These are phyloP conservation scores for Peromyscus aztecus DNA, from an alignment of 2,797 vertebrate genomes.

Conservation along the genomic window DNA sequence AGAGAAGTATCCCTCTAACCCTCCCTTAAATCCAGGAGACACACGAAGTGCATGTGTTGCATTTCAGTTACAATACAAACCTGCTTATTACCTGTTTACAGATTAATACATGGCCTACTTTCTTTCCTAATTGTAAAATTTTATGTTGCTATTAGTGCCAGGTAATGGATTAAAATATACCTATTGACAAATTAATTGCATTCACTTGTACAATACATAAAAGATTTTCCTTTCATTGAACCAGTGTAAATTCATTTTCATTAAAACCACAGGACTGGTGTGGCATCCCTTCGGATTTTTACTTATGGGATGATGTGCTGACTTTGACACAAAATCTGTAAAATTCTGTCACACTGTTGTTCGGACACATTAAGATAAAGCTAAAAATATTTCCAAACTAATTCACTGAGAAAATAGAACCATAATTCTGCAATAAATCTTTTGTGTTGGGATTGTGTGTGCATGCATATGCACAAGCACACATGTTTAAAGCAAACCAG, in stretches of 20 bases:
- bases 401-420: constrained; percentile 86
- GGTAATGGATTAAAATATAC: constrained; percentile 72
- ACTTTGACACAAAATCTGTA: constrained; percentile 79
- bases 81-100: constrained; percentile 58
- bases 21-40: constrained; percentile 55
- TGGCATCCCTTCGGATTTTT: constrained; percentile 65
- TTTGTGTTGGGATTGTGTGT: constrained; percentile 63
- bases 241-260: constrained; percentile 40
- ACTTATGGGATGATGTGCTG: constrained; percentile 51
- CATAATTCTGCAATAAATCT: constrained; percentile 81
- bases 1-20: constrained; percentile 51
- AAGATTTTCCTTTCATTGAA: constrained; percentile 70
- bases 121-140: constrained; percentile 55
- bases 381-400: constrained; percentile 84
- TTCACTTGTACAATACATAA: constrained; percentile 68
- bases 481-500: constrained; percentile 87
- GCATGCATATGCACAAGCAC: background rate
- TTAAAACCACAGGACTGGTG: constrained; percentile 31
- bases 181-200: constrained; percentile 64
- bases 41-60: constrained; percentile 75
- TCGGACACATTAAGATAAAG: constrained; percentile 81
- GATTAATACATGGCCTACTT: constrained; percentile 54
- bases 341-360: constrained; percentile 68
- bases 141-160: constrained; percentile 75
- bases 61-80: constrained; percentile 70